phyloP scores from a whole-genome alignment of 2,888 invertebrate species.

The Coenonympha glycerion region DNA sequence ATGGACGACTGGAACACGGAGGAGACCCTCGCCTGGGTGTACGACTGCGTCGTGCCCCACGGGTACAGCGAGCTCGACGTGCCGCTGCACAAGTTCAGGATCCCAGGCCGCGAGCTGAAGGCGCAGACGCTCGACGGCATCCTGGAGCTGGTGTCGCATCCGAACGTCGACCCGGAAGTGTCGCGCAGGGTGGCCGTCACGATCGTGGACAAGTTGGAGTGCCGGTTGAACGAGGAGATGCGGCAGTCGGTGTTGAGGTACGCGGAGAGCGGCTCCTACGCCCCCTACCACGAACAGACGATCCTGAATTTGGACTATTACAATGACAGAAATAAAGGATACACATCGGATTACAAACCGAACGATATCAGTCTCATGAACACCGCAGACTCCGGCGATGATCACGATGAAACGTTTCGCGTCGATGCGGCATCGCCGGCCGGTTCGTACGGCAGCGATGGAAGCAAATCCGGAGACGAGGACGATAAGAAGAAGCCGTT shows the following conservation, averaged over 20 bases:
- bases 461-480: slow-evolving; percentile 66
- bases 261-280: slow-evolving; percentile 50
- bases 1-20: slow-evolving; percentile 73
- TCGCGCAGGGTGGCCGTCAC: slow-evolving; percentile 53
- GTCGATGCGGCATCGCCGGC: slow-evolving; percentile 60
- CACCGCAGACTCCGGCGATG: slow-evolving; percentile 61
- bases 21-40: slow-evolving; percentile 75
- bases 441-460: slow-evolving; percentile 61
- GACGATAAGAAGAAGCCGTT: slow-evolving; percentile 61
- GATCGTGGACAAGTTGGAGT: slow-evolving; percentile 58
- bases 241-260: slow-evolving; percentile 54
- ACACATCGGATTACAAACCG: slow-evolving; percentile 55
- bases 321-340: slow-evolving; percentile 51
- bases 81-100: slow-evolving; percentile 61
- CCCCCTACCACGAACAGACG: slow-evolving; percentile 49
- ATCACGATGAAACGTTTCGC: slow-evolving; percentile 57
- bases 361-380: slow-evolving; percentile 46
- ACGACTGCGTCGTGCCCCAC: slow-evolving; percentile 53
- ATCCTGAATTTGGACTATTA: slow-evolving; percentile 59
- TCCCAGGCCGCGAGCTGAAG: slow-evolving; percentile 55
- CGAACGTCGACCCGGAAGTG: slow-evolving; percentile 45
- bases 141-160: slow-evolving; percentile 50
- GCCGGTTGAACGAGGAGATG: slow-evolving; percentile 52
- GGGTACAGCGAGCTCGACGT: slow-evolving; percentile 61
- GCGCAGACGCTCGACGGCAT: slow-evolving; percentile 59